These are phyloP conservation scores for Habropoda laboriosa DNA, from an alignment of 1,140 invertebrate species.

Conservation along the genomic window DNA sequence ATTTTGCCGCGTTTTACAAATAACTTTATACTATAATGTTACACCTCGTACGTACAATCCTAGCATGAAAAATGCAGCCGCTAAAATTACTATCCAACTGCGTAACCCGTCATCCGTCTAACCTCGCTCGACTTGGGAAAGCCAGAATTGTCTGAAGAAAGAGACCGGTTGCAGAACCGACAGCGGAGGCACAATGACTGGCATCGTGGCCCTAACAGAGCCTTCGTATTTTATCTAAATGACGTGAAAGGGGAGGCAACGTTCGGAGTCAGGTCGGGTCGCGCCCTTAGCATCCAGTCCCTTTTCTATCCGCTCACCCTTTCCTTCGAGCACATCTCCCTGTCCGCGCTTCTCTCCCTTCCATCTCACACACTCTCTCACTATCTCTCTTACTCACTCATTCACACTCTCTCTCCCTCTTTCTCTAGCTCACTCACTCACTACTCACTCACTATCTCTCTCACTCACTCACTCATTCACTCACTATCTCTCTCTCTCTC, in stretches of 20 bases:
- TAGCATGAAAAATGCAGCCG: not conserved
- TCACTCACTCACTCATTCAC: too few species aligned
- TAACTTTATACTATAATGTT: too few species aligned
- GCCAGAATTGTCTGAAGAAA: slow-evolving; percentile 58
- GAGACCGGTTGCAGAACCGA: slow-evolving; percentile 46
- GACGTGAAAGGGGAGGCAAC: slow-evolving; percentile 77
- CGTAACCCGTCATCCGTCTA: not conserved
- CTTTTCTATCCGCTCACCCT: slow-evolving; percentile 48
- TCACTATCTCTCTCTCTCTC: too few species aligned
- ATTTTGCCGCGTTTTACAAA: too few species aligned
- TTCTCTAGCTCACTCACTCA: too few species aligned
- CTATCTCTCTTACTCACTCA: too few species aligned
- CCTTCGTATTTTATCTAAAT: slow-evolving; percentile 78
- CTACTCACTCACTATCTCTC: too few species aligned
- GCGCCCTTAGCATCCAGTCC: slow-evolving; percentile 59
- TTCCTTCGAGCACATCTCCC: slow-evolving; percentile 43
- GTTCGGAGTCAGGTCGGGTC: slow-evolving; percentile 65
- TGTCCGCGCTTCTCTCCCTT: not conserved
- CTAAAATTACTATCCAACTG: not conserved
- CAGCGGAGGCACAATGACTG: slow-evolving; percentile 43
- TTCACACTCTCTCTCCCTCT: too few species aligned
- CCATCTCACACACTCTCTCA: too few species aligned
- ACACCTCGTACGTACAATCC: too few species aligned
- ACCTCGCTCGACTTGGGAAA: slow-evolving; percentile 45
- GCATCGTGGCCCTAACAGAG: slow-evolving; percentile 61